A percentile compares a stretch with the other conserved stretches of the same genome.
phyloP scores from a whole-genome alignment of 1,140 invertebrate genomes.

The Hydropsyche tenuis region DNA sequence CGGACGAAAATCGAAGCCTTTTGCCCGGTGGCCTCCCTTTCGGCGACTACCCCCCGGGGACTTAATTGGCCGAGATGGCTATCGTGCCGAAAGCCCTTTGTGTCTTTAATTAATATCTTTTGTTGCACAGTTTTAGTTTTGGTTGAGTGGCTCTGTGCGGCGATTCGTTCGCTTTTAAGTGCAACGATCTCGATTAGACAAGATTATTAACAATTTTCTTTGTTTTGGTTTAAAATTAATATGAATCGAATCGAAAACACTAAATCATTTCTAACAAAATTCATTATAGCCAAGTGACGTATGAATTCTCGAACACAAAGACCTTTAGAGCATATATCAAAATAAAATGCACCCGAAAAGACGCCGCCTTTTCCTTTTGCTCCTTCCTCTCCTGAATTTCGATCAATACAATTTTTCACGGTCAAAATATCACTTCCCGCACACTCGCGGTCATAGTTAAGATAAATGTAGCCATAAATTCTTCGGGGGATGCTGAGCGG shows the following conservation, averaged over 20 bases:
- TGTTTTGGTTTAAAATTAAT: neutral
- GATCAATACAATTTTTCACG: constrained; percentile 24
- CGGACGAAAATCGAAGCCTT: constrained; percentile 20
- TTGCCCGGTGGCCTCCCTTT: neutral
- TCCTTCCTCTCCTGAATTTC: neutral
- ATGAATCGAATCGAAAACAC: too few species aligned
- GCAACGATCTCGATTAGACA: too few species aligned
- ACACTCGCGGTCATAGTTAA: constrained; percentile 20
- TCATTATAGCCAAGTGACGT: too few species aligned
- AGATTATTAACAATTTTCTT: neutral
- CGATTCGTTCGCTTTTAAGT: neutral
- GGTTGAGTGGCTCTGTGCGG: neutral
- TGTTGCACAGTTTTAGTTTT: constrained; percentile 20
- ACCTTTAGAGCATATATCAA: neutral
- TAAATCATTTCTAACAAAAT: too few species aligned
- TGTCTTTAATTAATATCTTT: constrained; percentile 20
- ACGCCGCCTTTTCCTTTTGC: too few species aligned
- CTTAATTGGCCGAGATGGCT: constrained; percentile 45
- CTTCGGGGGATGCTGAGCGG: neutral
- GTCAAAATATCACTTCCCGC: constrained; percentile 21
- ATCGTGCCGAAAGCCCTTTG: constrained; percentile 25
- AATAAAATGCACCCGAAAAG: neutral
- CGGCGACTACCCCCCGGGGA: neutral
- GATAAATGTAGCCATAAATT: constrained; percentile 42
- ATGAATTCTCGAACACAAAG: neutral